phyloP scores from a whole-genome alignment of 2,888 invertebrate species.

The Melanotus villosus region DNA sequence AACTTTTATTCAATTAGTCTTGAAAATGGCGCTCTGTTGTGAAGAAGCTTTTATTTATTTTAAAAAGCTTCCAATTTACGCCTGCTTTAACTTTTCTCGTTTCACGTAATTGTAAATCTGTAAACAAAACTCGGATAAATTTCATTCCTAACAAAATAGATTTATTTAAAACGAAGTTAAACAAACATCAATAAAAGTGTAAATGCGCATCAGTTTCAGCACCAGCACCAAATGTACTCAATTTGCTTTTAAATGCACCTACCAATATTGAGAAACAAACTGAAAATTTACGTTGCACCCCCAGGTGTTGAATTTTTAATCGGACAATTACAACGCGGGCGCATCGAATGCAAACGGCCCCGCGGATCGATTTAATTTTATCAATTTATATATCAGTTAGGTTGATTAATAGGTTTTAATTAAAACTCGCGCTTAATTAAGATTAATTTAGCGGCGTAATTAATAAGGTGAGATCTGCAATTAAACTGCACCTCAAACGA shows the following conservation, averaged over 20 bases:
- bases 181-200: neutral
- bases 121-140: no score
- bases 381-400: slow-evolving; percentile 30
- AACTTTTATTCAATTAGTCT: no score
- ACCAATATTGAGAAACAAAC: slow-evolving; percentile 1
- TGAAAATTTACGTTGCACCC: slow-evolving; percentile 5
- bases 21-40: neutral
- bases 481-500: slow-evolving; percentile 28
- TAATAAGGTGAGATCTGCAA: slow-evolving; percentile 39
- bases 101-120: neutral
- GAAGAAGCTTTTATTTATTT: neutral
- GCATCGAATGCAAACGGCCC: neutral
- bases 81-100: neutral
- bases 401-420: slow-evolving; percentile 37
- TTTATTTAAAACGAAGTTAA: neutral
- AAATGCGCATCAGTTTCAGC: neutral
- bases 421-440: slow-evolving; percentile 34
- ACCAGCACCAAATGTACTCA: neutral
- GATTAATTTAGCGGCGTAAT: slow-evolving; percentile 36
- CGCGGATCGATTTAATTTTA: slow-evolving; percentile 22
- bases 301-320: slow-evolving; percentile 3
- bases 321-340: neutral
- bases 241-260: slow-evolving; percentile 8
- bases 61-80: slow-evolving; percentile 1
- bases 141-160: neutral